phyloP scores from a whole-genome alignment of 2,797 vertebrate species.

The Poecilia wingei region DNA sequence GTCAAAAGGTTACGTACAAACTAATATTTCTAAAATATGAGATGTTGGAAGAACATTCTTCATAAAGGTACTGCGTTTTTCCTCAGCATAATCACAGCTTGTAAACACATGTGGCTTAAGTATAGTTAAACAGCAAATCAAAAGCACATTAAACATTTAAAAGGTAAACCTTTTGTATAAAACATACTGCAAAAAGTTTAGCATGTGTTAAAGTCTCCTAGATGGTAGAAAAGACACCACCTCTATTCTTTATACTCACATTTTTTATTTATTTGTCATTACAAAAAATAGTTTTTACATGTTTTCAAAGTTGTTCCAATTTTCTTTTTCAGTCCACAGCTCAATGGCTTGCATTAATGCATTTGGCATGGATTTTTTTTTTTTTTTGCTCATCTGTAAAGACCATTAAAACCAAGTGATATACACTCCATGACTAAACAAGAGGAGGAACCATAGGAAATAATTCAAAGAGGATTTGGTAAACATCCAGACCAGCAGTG shows the following conservation, averaged over 20 bases:
- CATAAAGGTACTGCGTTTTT: background rate
- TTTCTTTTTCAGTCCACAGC: background rate
- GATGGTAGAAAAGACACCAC: background rate
- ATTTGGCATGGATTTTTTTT: background rate
- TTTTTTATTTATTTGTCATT: background rate
- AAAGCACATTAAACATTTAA: background rate
- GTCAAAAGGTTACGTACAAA: background rate
- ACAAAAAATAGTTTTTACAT: background rate
- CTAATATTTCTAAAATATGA: background rate
- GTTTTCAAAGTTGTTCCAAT: background rate
- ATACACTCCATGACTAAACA: background rate
- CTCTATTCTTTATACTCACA: background rate
- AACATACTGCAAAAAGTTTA: background rate
- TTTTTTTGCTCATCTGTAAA: background rate
- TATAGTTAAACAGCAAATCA: background rate
- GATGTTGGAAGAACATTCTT: background rate
- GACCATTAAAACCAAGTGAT: background rate
- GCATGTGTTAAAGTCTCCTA: background rate
- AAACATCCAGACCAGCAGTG: background rate
- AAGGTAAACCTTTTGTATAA: background rate
- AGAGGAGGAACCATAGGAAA: background rate
- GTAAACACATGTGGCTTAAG: background rate
- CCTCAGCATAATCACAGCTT: background rate
- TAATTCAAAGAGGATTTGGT: background rate
- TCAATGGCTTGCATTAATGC: background rate